Evolutionary conservation across 2,113 vertebrate genomes (phyloP), one percentile per base, ranked within the genome.

Genomic region (Reinhardtius hippoglossoides): DNA sequence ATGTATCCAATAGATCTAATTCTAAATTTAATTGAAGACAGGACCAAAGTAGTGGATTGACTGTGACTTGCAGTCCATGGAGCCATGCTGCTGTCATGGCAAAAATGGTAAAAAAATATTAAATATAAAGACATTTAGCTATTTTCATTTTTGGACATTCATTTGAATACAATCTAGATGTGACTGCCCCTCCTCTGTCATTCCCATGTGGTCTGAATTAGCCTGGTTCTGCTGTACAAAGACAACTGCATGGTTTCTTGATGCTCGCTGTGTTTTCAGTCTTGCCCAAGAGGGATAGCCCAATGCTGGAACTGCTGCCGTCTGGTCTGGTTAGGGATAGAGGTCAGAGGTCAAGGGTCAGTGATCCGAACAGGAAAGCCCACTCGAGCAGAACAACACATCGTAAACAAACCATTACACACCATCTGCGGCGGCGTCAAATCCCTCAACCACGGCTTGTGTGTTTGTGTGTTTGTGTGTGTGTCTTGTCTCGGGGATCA

Each of bases 361-460:
- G 71, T 31, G 63, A 76, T 69, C 85, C 80, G 76, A 89, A 80
- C 87, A 82, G 86, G 76, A 82, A 92, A 85, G 85, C 80, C 67
- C 71, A 74, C 80, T 81, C 85, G 71, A 56, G 77, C 63, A 67
- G 87, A 88, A 90, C 82, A 90, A 69, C 76, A 57, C 72, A 87
- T 89, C 70, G 76, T 92, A 94, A 94, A 93, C 92, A 94, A 91
- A 88, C 78, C 85, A 88, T 90, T 89, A 83, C 74, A 81, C 81
- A 81, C 83, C 83, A 89, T 92, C 87, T 92, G 82, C 74, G 55
- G 71, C 0, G 65, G 84, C 54, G 79, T 89, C 74, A 88, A 87
- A 80, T 88, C 76, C 84, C 82, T 50, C 5, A 31, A 65, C 54
- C 68, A n/a, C 74, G 27, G 5, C 3, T 24, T 68, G 42, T 72